Evolutionary conservation across 2,113 vertebrate genomes (phyloP).

Genomic region (Psophia crepitans): DNA sequence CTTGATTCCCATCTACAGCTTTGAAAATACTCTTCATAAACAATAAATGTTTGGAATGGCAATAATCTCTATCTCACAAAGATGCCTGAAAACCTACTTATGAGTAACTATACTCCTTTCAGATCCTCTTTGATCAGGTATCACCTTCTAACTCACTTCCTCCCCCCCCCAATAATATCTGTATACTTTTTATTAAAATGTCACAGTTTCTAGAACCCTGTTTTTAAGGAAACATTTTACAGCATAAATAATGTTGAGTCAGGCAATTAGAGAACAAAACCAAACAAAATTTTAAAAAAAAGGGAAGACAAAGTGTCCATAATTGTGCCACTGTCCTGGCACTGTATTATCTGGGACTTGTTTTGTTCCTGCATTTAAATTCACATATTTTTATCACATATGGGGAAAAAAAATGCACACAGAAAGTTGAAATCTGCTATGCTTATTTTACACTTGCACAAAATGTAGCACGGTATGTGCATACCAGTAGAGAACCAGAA

Average conservation of each 20-base stretch:
- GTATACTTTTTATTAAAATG: background rate
- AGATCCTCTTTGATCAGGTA: slow-evolving; percentile 14
- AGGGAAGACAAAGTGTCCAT: background rate
- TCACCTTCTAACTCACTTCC: background rate
- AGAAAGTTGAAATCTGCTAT: background rate
- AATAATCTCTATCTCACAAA: background rate
- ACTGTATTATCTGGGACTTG: background rate
- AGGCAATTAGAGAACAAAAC: background rate
- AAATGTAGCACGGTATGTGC: background rate
- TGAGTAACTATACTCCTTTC: background rate
- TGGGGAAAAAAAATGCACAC: background rate
- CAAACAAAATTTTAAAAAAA: background rate
- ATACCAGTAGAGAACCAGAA: background rate
- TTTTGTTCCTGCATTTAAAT: background rate
- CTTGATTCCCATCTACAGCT: background rate
- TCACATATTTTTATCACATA: background rate
- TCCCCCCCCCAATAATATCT: background rate
- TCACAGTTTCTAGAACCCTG: background rate
- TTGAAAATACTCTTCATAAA: background rate
- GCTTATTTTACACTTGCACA: background rate
- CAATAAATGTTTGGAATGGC: background rate
- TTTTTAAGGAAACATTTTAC: background rate
- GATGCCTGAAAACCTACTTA: background rate
- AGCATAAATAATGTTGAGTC: background rate
- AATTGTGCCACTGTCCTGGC: background rate